Evolutionary conservation across 2,113 vertebrate genomes (phyloP), one percentile per base, ranked within the genome.

Genomic region (Amphiprion percula): DNA sequence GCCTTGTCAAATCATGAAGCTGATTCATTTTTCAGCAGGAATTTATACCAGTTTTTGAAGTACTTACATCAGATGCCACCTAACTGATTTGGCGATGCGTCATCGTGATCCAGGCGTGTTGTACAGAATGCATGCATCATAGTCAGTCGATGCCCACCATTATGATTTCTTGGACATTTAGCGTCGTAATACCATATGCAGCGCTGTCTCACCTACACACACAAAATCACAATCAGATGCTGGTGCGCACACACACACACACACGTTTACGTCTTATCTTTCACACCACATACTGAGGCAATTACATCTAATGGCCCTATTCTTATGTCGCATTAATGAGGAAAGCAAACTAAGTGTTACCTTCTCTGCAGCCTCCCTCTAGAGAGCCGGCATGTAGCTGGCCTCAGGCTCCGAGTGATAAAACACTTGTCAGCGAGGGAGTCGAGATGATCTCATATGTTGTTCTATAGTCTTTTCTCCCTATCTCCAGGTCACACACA

Each of bases 371-470:
- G 63, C 49, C 78, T 70, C 56, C 54, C 77, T 65, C 30, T 50
- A 17, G 9, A 74, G 67, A 64, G 37, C 28, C 21, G 28, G 23
- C 30, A 52, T 50, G 73, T 23, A 59, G 53, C 60, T 28, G 49
- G 5, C 67, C 65, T 74, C 44, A 5, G 28, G 81, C 67, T 55
- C 10, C 15, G 10, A 58, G 67, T 73, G 87, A 92, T 81, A 66
- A 85, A 84, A 83, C 75, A 61, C 72, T 81, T 67, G 75, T 84
- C 74, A 74, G 74, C 3, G 37, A 71, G 56, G 56, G 65, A 79
- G 76, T 74, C 44, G 16, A 39, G 44, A 64, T 91, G 92, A 91
- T 80, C 69, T 93, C 89, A 92, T 83, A 3, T 87, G 85, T 84
- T 91, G 72, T 74, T 83, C 68, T 75, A 15, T 17, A 21, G 46